Base-by-base conservation (phyloP, 2,888 invertebrate species). In the Tetheella fluctuosa region DNA sequence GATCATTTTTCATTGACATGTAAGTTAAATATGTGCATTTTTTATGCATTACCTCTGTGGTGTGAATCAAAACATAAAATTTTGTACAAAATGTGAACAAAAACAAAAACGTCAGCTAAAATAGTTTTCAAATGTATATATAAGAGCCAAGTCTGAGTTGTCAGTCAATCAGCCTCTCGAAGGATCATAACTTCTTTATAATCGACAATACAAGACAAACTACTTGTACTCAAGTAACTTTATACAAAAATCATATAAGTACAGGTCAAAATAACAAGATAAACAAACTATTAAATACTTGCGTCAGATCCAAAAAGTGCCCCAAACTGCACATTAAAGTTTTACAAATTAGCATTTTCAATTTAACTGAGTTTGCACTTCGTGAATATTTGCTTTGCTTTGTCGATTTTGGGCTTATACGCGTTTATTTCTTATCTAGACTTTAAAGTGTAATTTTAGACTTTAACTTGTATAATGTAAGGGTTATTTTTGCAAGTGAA, bases 341-440 rank as follows among this genome's bases (percentile, higher is more conserved):
- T 53, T n/a, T n/a, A n/a, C 3, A 53, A n/a, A 13, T 53, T 28
- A 53, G 53, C 54, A 28, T 42, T 17, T 20, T 52, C 17, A 17
- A 53, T 42, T 59, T 54, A 60, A 54, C 55, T 37, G 52, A 54
- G 59, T 48, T 52, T 58, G 60, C 59, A 59, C 17, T 57, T 52
- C 12, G 54, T 54, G 58, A 55, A 62, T 62, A 60, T 65, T 63
- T 63, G 57, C 59, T 28, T 52, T 58, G 58, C 30, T 34, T 62
- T 59, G 39, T 63, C 34, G 65, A 63, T 60, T 61, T 61, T 60
- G 54, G 57, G 57, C 60, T 65, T 61, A 63, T 52, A 58, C 37
- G 4, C 8, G 28, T 10, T 25, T 30, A 54, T 28, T 17, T 10
- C 17, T 42, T 34, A 42, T 23, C 42, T 59, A 59, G 39, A 52